Conservation (phyloP, 2,797 vertebrate species). For the Lateolabrax maculatus region DNA sequence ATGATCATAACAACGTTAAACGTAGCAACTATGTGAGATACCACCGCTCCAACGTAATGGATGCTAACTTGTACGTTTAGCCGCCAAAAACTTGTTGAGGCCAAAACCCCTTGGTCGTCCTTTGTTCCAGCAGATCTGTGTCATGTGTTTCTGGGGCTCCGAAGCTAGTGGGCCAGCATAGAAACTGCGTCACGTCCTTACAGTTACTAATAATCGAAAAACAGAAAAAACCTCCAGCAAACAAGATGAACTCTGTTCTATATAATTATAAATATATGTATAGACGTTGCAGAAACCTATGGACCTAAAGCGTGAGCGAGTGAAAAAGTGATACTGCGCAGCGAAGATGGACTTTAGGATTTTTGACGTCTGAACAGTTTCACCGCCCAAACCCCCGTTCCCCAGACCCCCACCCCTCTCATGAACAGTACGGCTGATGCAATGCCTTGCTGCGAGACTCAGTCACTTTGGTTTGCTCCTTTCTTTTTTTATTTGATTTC, state of each 20-base stretch:
- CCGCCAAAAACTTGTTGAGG: conserved; percentile 77
- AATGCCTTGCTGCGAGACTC: conserved; percentile 64
- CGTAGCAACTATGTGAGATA: conserved; percentile 83
- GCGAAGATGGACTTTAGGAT: conserved; percentile 70
- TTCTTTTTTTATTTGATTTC: conserved; percentile 45
- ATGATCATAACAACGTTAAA: conserved; percentile 77
- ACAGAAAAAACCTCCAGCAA: conserved; percentile 79
- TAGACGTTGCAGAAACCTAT: conserved; percentile 83
- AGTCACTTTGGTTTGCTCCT: conserved; percentile 62
- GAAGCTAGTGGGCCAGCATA: conserved; percentile 64
- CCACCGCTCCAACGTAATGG: conserved; percentile 73
- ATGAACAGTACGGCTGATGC: conserved; percentile 65
- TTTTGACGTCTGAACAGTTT: conserved; percentile 68
- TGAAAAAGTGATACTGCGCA: conserved; percentile 48
- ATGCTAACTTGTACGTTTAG: conserved; percentile 80
- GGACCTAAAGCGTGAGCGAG: conserved; percentile 73
- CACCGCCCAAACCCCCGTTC: conserved; percentile 32
- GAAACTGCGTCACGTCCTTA: conserved; percentile 75
- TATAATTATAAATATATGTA: conserved; percentile 86
- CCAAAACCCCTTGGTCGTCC: conserved; percentile 73
- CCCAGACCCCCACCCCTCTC: conserved; percentile 30
- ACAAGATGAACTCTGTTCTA: conserved; percentile 81
- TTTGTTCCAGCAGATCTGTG: conserved; percentile 82
- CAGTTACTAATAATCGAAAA: conserved; percentile 78
- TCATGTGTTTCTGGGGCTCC: conserved; percentile 78